phyloP scores from a whole-genome alignment of 2,797 vertebrate species.

The Kryptolebias ocellatus region DNA sequence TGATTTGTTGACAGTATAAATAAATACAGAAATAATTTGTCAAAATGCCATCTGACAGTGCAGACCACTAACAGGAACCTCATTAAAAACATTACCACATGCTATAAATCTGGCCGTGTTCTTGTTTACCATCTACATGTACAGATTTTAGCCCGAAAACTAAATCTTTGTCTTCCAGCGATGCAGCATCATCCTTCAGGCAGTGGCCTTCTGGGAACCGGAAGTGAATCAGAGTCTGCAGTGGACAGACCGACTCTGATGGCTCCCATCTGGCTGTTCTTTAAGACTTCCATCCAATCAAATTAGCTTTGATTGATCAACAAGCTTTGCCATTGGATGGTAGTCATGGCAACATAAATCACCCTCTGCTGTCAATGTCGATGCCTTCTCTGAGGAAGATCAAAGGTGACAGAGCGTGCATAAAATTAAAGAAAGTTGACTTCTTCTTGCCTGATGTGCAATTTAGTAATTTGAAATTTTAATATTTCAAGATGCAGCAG shows the following conservation, averaged over 20 bases:
- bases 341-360: conserved; percentile 66
- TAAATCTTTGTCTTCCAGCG: conserved; percentile 52
- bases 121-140: conserved; percentile 22
- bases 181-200: conserved; percentile 64
- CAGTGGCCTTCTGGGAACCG: conserved; percentile 76
- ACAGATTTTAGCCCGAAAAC: conserved; percentile 43
- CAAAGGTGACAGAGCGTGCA: conserved; percentile 46
- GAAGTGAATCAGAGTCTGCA: conserved; percentile 74
- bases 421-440: conserved; percentile 42
- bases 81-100: conserved; percentile 39
- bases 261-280: conserved; percentile 80
- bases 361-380: conserved; percentile 48
- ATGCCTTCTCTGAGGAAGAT: conserved; percentile 49
- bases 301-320: conserved; percentile 80
- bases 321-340: conserved; percentile 71
- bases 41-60: neutral
- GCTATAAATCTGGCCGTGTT: conserved; percentile 14
- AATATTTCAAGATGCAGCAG: conserved; percentile 16
- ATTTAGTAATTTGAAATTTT: conserved; percentile 43
- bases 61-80: conserved; percentile 13
- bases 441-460: conserved; percentile 32
- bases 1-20: conserved; percentile 16
- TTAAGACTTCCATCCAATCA: conserved; percentile 77
- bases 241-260: conserved; percentile 70
- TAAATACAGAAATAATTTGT: conserved; percentile 17